These are phyloP conservation scores for Hoplias malabaricus DNA, from an alignment of 2,113 vertebrate species.

Conservation along the genomic window DNA sequence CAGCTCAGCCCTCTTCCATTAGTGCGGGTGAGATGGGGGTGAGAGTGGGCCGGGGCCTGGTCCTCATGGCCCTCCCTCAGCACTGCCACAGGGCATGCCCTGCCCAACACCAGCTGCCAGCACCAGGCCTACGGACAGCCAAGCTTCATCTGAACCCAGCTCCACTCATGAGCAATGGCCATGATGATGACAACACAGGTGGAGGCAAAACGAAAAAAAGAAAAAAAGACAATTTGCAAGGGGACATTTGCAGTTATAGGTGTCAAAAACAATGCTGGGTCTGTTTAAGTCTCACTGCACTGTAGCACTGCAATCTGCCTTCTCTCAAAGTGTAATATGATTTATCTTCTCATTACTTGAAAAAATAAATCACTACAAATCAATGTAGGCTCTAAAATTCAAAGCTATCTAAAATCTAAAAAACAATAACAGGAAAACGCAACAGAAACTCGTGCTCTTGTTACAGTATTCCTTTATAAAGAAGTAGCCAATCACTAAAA, in stretches of 20 bases:
- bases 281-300: no score
- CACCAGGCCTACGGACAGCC: slow-evolving; percentile 60
- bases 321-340: no score
- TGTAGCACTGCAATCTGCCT: no score
- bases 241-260: background rate
- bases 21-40: slow-evolving; percentile 64
- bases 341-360: no score
- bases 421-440: no score
- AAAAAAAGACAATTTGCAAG: background rate
- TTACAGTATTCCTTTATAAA: no score
- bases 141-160: slow-evolving; percentile 54
- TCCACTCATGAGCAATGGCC: slow-evolving; percentile 36
- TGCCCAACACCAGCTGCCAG: slow-evolving; percentile 76
- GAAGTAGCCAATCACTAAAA: no score
- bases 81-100: slow-evolving; percentile 78
- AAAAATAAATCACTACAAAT: no score
- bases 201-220: no score
- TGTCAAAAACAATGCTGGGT: background rate
- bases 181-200: background rate
- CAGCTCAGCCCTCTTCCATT: slow-evolving; percentile 72
- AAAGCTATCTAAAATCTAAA: no score
- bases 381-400: no score
- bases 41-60: slow-evolving; percentile 60
- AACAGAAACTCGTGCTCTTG: no score
- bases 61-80: slow-evolving; percentile 71